Evolutionary conservation across 2,888 invertebrate genomes (phyloP).

Genomic region (Onchidella celtica): DNA sequence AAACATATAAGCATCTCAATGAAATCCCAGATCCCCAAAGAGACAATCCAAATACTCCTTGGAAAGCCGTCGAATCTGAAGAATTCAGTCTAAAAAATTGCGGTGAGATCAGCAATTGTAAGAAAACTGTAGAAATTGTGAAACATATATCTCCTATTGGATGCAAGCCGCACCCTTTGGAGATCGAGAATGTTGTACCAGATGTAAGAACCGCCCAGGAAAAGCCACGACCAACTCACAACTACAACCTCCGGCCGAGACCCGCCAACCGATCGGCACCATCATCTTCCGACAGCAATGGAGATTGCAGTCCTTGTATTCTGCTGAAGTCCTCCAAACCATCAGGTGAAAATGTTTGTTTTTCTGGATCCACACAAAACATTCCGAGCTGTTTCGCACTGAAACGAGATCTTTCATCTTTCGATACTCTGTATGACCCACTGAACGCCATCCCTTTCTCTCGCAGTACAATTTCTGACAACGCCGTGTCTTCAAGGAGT

Average conservation of each 20-base stretch:
- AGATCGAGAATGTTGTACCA: background rate
- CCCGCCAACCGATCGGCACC: background rate
- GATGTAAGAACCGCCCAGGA: background rate
- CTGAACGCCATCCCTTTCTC: background rate
- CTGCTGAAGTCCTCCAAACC: background rate
- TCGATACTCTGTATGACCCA: background rate
- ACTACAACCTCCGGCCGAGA: background rate
- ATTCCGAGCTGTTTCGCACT: background rate
- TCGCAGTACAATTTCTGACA: background rate
- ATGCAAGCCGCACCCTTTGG: background rate
- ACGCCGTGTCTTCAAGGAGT: background rate
- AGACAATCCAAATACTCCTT: background rate
- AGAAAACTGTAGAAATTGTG: background rate
- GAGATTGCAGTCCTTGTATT: background rate
- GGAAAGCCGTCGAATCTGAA: background rate
- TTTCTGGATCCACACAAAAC: background rate
- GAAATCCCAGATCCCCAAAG: background rate
- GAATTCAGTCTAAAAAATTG: background rate
- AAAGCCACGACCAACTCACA: background rate
- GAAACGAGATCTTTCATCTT: background rate
- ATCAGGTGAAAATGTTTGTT: background rate
- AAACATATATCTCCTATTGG: slow-evolving; percentile 10
- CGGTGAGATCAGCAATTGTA: background rate
- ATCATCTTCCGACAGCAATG: background rate
- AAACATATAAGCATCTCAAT: background rate